Conservation (phyloP, 2,113 vertebrate genomes). For the Electrona antarctica region DNA sequence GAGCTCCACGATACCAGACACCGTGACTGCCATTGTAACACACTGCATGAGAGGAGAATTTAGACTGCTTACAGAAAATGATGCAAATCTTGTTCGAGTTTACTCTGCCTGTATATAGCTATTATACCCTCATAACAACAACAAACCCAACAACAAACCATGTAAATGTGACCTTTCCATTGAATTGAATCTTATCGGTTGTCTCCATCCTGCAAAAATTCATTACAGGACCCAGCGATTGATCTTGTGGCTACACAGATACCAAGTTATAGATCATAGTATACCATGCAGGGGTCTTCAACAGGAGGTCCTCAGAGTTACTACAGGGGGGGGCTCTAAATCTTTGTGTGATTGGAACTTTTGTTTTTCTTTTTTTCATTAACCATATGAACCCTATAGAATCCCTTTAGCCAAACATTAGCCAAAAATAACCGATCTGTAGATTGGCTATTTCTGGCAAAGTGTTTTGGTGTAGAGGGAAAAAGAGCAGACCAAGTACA, state of each 20-base stretch:
- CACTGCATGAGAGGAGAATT: background rate
- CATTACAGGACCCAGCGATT: conserved; percentile 14
- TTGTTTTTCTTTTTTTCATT: too few relatives aligned
- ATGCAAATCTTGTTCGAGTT: conserved; percentile 52
- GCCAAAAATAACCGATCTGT: too few relatives aligned
- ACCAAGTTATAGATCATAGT: background rate
- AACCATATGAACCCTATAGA: too few relatives aligned
- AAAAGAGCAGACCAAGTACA: too few relatives aligned
- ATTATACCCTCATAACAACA: conserved; percentile 15
- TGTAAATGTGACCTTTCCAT: conserved; percentile 36
- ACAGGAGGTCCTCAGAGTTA: too few relatives aligned
- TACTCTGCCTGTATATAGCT: conserved; percentile 40
- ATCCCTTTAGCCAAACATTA: too few relatives aligned
- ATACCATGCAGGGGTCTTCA: too few relatives aligned
- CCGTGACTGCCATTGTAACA: conserved; percentile 41
- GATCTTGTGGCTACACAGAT: conserved; percentile 25
- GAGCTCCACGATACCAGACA: conserved; percentile 37
- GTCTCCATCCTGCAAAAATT: background rate
- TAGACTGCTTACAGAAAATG: conserved; percentile 48
- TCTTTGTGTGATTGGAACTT: too few relatives aligned
- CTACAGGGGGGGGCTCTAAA: too few relatives aligned
- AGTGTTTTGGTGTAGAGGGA: too few relatives aligned
- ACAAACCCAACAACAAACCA: conserved; percentile 40
- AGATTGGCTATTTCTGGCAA: too few relatives aligned
- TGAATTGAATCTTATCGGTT: conserved; percentile 12